Evolutionary conservation across 23 tunicate species (phyloP).

Genomic region (Corella eumyota): DNA sequence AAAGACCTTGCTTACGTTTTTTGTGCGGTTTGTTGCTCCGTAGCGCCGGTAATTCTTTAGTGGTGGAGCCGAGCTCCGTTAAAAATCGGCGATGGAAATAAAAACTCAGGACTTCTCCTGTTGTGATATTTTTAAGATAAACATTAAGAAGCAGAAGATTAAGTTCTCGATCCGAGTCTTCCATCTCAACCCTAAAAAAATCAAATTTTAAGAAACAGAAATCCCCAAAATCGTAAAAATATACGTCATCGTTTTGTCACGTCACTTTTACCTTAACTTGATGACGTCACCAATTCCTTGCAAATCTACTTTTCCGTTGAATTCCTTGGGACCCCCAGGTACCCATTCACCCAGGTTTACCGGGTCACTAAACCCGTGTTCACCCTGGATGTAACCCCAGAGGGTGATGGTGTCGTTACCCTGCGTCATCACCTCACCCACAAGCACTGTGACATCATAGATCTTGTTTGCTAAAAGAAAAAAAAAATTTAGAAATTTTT

Average conservation of each 20-base stretch:
- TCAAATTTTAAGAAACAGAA: not conserved
- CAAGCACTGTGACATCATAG: slow-evolving; percentile 44
- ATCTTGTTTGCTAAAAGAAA: too few species aligned
- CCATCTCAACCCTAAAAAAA: slow-evolving; percentile 31
- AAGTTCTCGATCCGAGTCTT: slow-evolving; percentile 26
- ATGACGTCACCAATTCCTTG: slow-evolving; percentile 40
- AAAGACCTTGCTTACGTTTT: slow-evolving; percentile 15
- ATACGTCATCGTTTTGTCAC: not conserved
- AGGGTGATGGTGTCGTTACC: slow-evolving; percentile 32
- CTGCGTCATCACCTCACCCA: slow-evolving; percentile 64
- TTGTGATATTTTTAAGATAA: slow-evolving; percentile 16
- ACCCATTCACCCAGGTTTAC: slow-evolving; percentile 58
- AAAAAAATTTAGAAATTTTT: not conserved
- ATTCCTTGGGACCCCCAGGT: slow-evolving; percentile 48
- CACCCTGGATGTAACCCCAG: slow-evolving; percentile 37
- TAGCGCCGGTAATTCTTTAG: slow-evolving; percentile 57
- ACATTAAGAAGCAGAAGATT: slow-evolving; percentile 35
- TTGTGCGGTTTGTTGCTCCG: slow-evolving; percentile 12
- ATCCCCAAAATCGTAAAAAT: not conserved
- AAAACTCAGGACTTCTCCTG: slow-evolving; percentile 24
- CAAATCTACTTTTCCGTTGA: slow-evolving; percentile 17
- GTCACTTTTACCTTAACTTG: slow-evolving; percentile 41
- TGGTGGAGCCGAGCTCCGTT: slow-evolving; percentile 34
- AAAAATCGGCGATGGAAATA: slow-evolving; percentile 42
- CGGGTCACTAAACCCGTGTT: slow-evolving; percentile 9